Evolutionary conservation across 2,797 vertebrate species (phyloP), one percentile per base, ranked within the genome.

Genomic region (Aldrovandia affinis): DNA sequence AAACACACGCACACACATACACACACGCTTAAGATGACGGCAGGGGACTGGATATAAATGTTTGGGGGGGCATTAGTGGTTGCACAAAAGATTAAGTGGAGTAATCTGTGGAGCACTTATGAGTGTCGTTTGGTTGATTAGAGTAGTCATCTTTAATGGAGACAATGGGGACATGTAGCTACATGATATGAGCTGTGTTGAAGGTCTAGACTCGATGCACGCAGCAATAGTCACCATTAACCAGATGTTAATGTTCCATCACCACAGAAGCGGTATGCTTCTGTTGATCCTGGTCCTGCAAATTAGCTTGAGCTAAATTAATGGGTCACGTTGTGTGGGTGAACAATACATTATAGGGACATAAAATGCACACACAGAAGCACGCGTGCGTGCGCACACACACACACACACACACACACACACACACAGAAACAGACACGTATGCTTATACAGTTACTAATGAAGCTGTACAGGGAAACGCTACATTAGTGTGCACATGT

Each of bases 51-150:
- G 65, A 39, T 70, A 36, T 70, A 70, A 70, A 70, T 30, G 30
- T 33, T 77, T 50, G 84, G 87, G 79, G 88, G 87, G 86, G 85
- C 68, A 89, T 25, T n/a, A 86, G 55, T 85, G 91, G 63, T 33
- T 73, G 79, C 86, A 90, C 84, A 88, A 36, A 91, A 90, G 91
- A 92, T 89, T 86, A 92, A 87, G 84, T 85, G 86, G 83, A 83
- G 55, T 87, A 89, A 91, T 88, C 87, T 59, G 28, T 2, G 50
- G 77, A 85, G 42, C 44, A 90, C 88, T 90, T 91, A 89, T 83
- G 89, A 94, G 83, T 86, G 83, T 88, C 88, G 77, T 52, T 39
- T 78, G 79, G 85, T 84, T 85, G 89, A 90, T 78, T 87, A 84
- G 83, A 80, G 85, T 80, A 81, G 86, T 73, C 59, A 83, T 61